phyloP scores from a whole-genome alignment of 30 jellyfish, hydroid and myxozoan genomes.

The Cassiopea andromeda region DNA sequence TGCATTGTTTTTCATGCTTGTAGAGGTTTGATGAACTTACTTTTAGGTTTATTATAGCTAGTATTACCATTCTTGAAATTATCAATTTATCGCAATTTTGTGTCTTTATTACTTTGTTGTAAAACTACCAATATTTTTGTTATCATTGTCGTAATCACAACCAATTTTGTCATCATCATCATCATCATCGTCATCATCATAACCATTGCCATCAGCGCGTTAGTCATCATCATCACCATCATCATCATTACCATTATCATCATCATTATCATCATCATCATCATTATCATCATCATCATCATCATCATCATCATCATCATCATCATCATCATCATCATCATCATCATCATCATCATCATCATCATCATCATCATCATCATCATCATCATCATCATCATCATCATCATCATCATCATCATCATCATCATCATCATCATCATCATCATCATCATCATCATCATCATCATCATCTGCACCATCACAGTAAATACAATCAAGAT shows the following conservation, averaged over 20 bases:
- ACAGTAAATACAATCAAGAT: not conserved
- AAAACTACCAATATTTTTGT: too few relatives aligned
- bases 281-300: not conserved
- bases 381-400: slow-evolving; percentile 8
- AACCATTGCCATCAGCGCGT: too few relatives aligned
- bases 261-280: not conserved
- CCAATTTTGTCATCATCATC: too few relatives aligned
- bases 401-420: not conserved
- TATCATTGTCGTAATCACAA: too few relatives aligned
- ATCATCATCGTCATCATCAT: too few relatives aligned
- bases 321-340: slow-evolving; percentile 2
- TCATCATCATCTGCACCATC: slow-evolving; percentile 1
- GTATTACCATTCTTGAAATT: too few relatives aligned
- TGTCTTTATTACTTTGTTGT: too few relatives aligned
- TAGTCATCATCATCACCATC: not conserved
- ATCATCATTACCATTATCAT: not conserved
- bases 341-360: slow-evolving; percentile 2
- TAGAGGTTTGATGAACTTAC: too few relatives aligned
- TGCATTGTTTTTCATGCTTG: too few relatives aligned
- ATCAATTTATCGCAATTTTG: too few relatives aligned
- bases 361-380: slow-evolving; percentile 6
- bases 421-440: not conserved
- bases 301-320: slow-evolving; percentile 1
- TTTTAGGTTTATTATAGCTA: too few relatives aligned
- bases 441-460: slow-evolving; percentile 8